Evolutionary conservation across 2,797 vertebrate genomes (phyloP).

Genomic region (Oceanodroma leucorhoa): DNA sequence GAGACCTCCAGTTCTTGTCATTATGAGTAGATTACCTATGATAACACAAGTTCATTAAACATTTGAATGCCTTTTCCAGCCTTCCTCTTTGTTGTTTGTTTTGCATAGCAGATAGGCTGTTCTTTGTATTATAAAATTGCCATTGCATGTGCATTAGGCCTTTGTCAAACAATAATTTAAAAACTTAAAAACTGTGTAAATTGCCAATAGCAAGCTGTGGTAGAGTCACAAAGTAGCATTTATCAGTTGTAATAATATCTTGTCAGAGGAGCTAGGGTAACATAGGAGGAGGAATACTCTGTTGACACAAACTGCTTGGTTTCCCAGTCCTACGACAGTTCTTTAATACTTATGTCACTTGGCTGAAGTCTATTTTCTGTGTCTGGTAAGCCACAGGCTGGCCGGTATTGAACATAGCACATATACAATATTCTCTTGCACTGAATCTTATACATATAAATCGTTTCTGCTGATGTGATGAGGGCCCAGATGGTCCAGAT

Average conservation of each 20-base stretch:
- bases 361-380: not conserved
- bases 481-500: not conserved
- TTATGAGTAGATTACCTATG: not conserved
- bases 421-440: not conserved
- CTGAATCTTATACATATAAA: not conserved
- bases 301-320: not conserved
- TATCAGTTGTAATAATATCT: not conserved
- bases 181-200: not conserved
- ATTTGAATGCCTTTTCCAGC: not conserved
- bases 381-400: not conserved
- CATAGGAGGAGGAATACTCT: accelerated
- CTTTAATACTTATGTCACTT: not conserved
- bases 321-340: not conserved
- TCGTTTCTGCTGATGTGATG: not conserved
- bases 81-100: not conserved
- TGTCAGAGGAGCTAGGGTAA: not conserved
- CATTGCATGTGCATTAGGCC: not conserved
- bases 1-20: not conserved
- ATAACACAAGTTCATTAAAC: not conserved
- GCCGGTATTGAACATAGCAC: not conserved
- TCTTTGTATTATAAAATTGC: not conserved
- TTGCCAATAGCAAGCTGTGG: not conserved
- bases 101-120: not conserved
- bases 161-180: not conserved
- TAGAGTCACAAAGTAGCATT: not conserved